Conservation (phyloP, 2,888 invertebrate genomes). For the Trachelus troglodyta region DNA sequence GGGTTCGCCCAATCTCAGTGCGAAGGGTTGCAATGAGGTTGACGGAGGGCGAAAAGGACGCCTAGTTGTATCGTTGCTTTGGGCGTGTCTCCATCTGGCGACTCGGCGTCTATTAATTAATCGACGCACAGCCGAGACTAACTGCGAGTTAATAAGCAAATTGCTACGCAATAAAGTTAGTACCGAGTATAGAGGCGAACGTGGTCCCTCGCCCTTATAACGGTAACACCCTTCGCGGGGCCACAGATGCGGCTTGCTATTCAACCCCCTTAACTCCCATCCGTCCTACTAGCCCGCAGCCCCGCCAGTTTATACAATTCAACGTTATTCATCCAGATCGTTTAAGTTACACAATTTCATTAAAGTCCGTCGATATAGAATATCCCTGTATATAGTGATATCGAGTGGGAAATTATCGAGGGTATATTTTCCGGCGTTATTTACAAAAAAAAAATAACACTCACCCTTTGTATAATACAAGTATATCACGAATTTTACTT, state of each 20-base stretch:
- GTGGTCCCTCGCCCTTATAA: slow-evolving; percentile 50
- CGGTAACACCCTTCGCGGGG: slow-evolving; percentile 63
- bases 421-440: not conserved
- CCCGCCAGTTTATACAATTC: slow-evolving; percentile 52
- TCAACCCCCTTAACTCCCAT: slow-evolving; percentile 35
- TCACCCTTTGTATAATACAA: not conserved
- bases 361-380: not conserved
- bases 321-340: slow-evolving; percentile 59
- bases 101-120: slow-evolving; percentile 61
- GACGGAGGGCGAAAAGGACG: slow-evolving; percentile 19
- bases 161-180: slow-evolving; percentile 65
- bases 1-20: slow-evolving; percentile 34
- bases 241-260: slow-evolving; percentile 65
- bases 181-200: slow-evolving; percentile 39
- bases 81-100: slow-evolving; percentile 59
- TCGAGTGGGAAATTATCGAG: not conserved
- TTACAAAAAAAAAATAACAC: not conserved
- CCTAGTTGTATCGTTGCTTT: slow-evolving; percentile 6
- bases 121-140: slow-evolving; percentile 64
- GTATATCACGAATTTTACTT: not conserved
- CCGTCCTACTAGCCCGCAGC: slow-evolving; percentile 29
- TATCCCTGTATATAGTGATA: not conserved
- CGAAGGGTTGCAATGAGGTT: slow-evolving; percentile 26
- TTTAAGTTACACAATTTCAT: slow-evolving; percentile 17
- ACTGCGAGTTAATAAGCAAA: slow-evolving; percentile 67